Percentiles rank a stretch among this genome's conserved stretches.
Evolutionary conservation across 2,113 vertebrate genomes (phyloP).

Genomic region (Microtus montanus): DNA sequence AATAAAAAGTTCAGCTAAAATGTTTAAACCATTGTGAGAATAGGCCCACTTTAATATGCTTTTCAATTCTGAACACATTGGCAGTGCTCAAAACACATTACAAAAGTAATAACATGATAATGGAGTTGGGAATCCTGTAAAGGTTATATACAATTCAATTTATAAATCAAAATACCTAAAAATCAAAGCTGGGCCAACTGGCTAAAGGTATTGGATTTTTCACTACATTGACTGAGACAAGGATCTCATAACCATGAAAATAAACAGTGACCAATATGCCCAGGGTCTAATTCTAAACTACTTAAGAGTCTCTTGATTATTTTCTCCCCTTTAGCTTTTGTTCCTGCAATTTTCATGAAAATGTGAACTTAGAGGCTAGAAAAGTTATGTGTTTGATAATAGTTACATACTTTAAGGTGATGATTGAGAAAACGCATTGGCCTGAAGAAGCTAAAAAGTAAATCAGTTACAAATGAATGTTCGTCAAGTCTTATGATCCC

Average conservation of each 20-base stretch:
- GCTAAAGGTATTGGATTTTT: conserved; percentile 63
- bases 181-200: conserved; percentile 73
- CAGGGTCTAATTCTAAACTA: conserved; percentile 63
- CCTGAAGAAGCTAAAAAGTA: neutral
- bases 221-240: conserved; percentile 65
- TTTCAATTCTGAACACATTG: conserved; percentile 76
- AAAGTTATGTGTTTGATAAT: conserved; percentile 23
- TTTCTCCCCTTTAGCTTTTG: conserved; percentile 32
- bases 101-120: conserved; percentile 80
- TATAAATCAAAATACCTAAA: conserved; percentile 79
- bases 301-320: conserved; percentile 41
- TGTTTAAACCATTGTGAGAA: conserved; percentile 72
- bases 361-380: neutral
- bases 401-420: conserved; percentile 26
- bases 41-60: conserved; percentile 72
- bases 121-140: conserved; percentile 79
- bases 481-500: neutral
- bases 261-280: conserved; percentile 55
- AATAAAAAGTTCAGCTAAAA: conserved; percentile 76
- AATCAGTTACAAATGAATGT: neutral
- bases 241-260: conserved; percentile 67
- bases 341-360: conserved; percentile 55
- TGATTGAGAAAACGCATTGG: neutral
- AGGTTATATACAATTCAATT: conserved; percentile 81
- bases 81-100: conserved; percentile 78